Evolutionary conservation across 2,888 invertebrate species (phyloP).

Genomic region (Eilema griseolum): DNA sequence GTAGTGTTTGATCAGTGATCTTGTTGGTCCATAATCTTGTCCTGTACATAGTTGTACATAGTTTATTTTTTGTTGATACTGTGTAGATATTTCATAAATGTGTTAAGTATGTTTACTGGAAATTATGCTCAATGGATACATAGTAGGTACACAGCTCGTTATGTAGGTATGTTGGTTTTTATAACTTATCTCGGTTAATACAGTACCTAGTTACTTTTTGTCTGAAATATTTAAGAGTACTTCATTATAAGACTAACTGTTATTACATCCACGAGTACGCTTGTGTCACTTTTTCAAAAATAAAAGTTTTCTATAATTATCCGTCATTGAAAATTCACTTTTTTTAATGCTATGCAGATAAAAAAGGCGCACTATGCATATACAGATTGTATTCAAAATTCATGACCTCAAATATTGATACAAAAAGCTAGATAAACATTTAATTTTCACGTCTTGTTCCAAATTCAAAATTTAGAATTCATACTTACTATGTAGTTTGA

Average conservation of each 20-base stretch:
- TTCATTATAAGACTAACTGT: neutral
- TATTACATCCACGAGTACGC: too few relatives aligned
- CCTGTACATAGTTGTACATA: slow-evolving; percentile 17
- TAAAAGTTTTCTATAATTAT: too few relatives aligned
- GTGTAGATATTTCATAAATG: neutral
- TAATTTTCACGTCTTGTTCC: too few relatives aligned
- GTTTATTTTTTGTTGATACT: neutral
- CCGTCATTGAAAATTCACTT: too few relatives aligned
- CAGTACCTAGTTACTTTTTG: neutral
- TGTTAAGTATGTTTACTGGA: neutral
- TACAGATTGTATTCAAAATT: too few relatives aligned
- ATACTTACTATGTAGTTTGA: too few relatives aligned
- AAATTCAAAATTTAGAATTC: too few relatives aligned
- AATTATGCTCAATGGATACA: neutral
- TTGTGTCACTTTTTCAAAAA: too few relatives aligned
- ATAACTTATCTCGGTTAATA: neutral
- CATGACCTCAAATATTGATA: too few relatives aligned
- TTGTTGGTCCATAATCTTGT: slow-evolving; percentile 37
- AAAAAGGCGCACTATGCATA: too few relatives aligned
- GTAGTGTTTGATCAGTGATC: slow-evolving; percentile 42
- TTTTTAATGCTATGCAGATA: too few relatives aligned
- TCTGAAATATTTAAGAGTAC: neutral
- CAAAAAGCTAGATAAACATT: too few relatives aligned
- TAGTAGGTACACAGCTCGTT: neutral
- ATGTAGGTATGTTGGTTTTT: neutral